Conservation (phyloP, 1,140 invertebrate species). For the Charaxes varanes region DNA sequence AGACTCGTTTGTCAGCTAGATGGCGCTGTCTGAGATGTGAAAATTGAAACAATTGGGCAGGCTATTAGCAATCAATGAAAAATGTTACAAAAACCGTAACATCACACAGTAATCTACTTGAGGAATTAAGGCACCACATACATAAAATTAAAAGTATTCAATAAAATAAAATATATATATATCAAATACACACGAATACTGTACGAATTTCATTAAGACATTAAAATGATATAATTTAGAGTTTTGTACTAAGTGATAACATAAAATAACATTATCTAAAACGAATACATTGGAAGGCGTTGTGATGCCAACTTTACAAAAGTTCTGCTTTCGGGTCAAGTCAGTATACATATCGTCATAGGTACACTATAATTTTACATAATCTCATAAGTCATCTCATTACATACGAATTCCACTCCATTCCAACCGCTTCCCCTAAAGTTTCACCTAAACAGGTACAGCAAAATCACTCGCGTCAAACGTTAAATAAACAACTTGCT, state of each 20-base stretch:
- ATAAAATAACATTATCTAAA: conserved; percentile 9
- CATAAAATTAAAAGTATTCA: conserved; percentile 47
- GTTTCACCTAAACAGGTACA: conserved; percentile 44
- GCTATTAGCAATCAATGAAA: no score
- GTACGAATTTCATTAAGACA: conserved; percentile 30
- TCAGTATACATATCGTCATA: conserved; percentile 26
- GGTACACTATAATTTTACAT: conserved; percentile 33
- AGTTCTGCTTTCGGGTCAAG: conserved; percentile 13
- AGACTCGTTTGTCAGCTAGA: no score
- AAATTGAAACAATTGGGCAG: no score
- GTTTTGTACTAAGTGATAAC: conserved; percentile 17
- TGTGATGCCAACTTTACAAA: conserved; percentile 38
- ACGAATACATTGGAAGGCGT: conserved; percentile 17
- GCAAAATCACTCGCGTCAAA: conserved; percentile 57
- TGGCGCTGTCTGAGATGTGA: no score
- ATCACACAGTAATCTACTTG: conserved; percentile 35
- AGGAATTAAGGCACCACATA: conserved; percentile 68
- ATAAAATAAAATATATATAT: conserved; percentile 53
- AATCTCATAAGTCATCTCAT: conserved; percentile 27
- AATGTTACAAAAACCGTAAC: conserved; percentile 34
- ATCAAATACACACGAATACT: conserved; percentile 37
- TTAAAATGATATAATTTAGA: conserved; percentile 30
- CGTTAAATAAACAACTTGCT: conserved; percentile 54
- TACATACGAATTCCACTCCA: conserved; percentile 13
- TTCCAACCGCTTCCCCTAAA: conserved; percentile 29